phyloP scores from a whole-genome alignment of 2,888 invertebrate species.

The Cerceris ruficornis region DNA sequence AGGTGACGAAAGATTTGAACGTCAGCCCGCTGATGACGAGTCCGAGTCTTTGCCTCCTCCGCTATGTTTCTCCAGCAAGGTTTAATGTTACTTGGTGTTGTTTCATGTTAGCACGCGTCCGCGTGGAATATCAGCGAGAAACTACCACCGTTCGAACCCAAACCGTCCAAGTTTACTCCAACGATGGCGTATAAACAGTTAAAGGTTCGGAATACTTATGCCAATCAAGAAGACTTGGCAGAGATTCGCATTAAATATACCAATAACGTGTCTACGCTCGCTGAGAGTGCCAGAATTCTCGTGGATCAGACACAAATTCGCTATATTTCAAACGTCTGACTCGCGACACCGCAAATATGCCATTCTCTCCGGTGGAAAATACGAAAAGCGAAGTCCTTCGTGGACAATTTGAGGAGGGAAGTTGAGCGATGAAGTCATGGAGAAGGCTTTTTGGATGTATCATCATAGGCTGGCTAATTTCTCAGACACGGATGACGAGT shows the following conservation, averaged over 20 bases:
- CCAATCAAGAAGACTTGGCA: conserved; percentile 49
- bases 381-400: not conserved
- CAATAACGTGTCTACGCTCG: conserved; percentile 10
- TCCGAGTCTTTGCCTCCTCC: too few species aligned
- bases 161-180: conserved; percentile 3
- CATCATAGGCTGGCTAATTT: too few species aligned
- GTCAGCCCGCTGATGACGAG: too few species aligned
- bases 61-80: too few species aligned
- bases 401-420: too few species aligned
- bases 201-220: conserved; percentile 34
- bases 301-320: conserved; percentile 46
- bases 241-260: conserved; percentile 14
- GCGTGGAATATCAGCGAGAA: not conserved
- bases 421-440: too few species aligned
- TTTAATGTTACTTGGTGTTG: too few species aligned
- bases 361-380: not conserved
- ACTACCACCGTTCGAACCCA: not conserved
- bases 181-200: conserved; percentile 19
- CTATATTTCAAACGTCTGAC: not conserved
- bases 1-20: too few species aligned
- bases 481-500: too few species aligned
- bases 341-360: not conserved
- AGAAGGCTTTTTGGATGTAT: too few species aligned
- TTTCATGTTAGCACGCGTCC: not conserved
- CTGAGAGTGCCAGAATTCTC: conserved; percentile 39